Percentiles rank a stretch among this genome's conserved stretches.
phyloP scores from a whole-genome alignment of 2,113 vertebrate species.

The Saccopteryx bilineata region DNA sequence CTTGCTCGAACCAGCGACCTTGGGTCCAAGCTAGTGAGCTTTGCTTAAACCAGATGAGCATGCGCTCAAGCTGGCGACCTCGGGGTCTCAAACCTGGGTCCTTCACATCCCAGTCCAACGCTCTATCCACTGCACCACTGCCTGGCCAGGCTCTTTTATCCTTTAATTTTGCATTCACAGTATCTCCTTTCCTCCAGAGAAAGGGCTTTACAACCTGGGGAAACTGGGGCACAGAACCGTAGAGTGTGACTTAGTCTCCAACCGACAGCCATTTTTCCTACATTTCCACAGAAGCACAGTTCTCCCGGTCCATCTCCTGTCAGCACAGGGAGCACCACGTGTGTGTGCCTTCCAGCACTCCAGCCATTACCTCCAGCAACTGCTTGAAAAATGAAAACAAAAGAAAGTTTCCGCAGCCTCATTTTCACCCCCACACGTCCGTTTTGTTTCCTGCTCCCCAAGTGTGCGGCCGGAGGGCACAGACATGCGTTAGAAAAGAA shows the following conservation, averaged over 20 bases:
- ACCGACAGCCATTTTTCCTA: background rate
- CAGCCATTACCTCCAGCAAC: background rate
- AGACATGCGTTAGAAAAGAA: background rate
- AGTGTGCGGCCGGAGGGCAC: background rate
- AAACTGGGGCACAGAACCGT: background rate
- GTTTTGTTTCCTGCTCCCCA: background rate
- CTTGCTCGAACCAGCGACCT: no score
- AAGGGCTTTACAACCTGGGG: background rate
- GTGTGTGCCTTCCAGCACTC: background rate
- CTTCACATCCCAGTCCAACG: no score
- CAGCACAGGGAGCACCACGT: background rate
- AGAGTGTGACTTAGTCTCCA: background rate
- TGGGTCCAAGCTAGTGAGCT: no score
- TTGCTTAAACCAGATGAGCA: no score
- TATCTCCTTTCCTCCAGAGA: background rate
- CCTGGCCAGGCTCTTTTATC: background rate
- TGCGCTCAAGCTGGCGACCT: no score
- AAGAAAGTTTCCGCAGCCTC: background rate
- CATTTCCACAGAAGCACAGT: background rate
- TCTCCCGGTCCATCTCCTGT: background rate
- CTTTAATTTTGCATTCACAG: background rate
- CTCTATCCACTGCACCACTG: no score
- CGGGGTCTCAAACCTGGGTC: no score
- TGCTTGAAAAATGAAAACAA: background rate
- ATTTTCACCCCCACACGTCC: background rate